Percentiles rank a stretch among this genome's conserved stretches.
Evolutionary conservation across 2,113 vertebrate genomes (phyloP).

Genomic region (Numenius arquata): DNA sequence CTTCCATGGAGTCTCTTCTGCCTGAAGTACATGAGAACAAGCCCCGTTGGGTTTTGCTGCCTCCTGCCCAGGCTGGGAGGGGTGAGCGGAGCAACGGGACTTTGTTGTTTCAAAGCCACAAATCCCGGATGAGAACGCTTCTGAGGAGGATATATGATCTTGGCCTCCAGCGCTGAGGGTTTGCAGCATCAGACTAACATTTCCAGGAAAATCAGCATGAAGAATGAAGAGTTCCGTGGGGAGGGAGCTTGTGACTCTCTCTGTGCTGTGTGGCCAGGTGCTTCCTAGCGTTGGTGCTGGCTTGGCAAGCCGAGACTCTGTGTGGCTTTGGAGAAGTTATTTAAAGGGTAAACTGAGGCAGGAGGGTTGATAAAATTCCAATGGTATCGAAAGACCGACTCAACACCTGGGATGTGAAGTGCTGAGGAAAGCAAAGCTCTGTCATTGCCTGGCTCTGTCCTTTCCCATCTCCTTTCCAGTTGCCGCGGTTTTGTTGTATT

Average conservation of each 20-base stretch:
- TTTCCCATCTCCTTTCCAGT: neutral
- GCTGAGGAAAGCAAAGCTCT: neutral
- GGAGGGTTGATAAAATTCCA: neutral
- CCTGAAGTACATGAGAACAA: neutral
- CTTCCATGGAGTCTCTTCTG: neutral
- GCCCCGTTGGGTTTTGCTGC: neutral
- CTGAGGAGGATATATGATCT: neutral
- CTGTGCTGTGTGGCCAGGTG: neutral
- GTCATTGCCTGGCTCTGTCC: neutral
- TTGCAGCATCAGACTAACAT: neutral
- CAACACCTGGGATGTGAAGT: neutral
- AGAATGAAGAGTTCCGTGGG: neutral
- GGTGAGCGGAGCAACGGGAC: neutral
- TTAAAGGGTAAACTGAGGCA: constrained; percentile 33
- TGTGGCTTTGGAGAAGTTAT: neutral
- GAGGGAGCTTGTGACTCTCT: neutral
- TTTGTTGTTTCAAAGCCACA: neutral
- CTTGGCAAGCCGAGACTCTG: neutral
- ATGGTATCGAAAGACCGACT: neutral
- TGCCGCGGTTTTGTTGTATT: neutral
- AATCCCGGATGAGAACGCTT: neutral
- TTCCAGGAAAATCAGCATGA: neutral
- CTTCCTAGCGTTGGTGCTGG: neutral
- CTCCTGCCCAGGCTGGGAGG: constrained; percentile 1
- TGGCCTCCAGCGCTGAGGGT: neutral